Conservation (phyloP, 2,797 vertebrate genomes). For the Clarias platycephalus region DNA sequence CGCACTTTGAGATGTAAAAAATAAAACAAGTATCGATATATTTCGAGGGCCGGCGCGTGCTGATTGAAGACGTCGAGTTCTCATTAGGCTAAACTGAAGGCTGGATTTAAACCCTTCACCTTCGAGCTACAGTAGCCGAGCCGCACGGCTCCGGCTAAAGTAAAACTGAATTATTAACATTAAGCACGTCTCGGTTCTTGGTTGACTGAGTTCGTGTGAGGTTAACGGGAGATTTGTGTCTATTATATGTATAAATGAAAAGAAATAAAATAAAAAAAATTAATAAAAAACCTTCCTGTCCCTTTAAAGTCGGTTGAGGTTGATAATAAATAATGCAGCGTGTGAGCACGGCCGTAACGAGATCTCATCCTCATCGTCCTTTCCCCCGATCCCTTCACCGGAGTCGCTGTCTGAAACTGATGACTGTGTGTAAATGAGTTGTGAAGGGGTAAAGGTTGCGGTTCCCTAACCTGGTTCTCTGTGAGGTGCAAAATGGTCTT, state of each 20-base stretch:
- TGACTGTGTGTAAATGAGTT: not conserved
- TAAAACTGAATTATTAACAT: not conserved
- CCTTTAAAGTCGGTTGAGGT: not conserved
- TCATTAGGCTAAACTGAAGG: not conserved
- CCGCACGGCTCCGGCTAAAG: not conserved
- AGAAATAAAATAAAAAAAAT: not conserved
- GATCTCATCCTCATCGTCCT: constrained; percentile 36
- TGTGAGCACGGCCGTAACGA: constrained; percentile 43
- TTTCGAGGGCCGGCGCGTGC: too few relatives aligned
- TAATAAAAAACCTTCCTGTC: too few relatives aligned
- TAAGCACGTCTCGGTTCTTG: not conserved
- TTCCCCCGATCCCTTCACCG: not conserved
- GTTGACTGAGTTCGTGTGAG: not conserved
- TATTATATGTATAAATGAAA: not conserved
- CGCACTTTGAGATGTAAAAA: not conserved
- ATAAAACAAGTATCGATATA: not conserved
- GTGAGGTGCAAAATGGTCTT: constrained; percentile 96
- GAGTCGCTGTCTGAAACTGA: not conserved
- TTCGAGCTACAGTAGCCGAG: not conserved
- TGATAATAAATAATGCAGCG: constrained; percentile 58
- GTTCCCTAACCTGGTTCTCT: constrained; percentile 84
- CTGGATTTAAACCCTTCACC: not conserved
- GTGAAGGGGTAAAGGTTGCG: not conserved
- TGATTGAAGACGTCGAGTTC: not conserved
- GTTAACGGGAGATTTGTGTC: not conserved